phyloP scores from a whole-genome alignment of 92 coral and sea anemone species.

The Umimayanthus kanabou region DNA sequence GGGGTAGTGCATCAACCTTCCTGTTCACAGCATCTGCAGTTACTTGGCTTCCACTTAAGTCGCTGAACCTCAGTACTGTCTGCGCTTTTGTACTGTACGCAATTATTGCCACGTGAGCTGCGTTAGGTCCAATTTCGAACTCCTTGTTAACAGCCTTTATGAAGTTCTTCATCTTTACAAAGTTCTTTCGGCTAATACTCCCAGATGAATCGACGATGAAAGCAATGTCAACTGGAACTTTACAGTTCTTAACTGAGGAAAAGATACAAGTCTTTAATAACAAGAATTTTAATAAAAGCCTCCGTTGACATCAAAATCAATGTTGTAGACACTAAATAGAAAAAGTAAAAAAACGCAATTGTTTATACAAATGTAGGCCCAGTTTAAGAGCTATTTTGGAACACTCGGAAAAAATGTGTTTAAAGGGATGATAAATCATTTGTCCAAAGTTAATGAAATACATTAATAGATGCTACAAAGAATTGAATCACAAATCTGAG shows the following conservation, averaged over 20 bases:
- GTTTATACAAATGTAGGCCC: too few species aligned
- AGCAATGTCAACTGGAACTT: slow-evolving; percentile 7
- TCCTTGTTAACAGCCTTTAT: slow-evolving; percentile 3
- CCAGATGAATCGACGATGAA: slow-evolving; percentile 36
- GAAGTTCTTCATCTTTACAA: slow-evolving; percentile 26
- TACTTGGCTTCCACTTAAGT: slow-evolving; percentile 27
- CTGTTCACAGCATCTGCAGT: slow-evolving; percentile 11
- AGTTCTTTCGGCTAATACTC: slow-evolving; percentile 35
- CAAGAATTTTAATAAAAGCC: too few species aligned
- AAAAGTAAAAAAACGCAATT: too few species aligned
- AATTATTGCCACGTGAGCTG: slow-evolving; percentile 27
- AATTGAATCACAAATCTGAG: too few species aligned
- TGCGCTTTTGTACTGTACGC: slow-evolving; percentile 28
- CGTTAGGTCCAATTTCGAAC: slow-evolving; percentile 18
- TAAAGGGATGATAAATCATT: too few species aligned
- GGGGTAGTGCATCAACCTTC: slow-evolving; percentile 22
- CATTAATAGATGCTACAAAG: too few species aligned
- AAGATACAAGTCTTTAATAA: neutral
- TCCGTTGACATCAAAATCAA: too few species aligned
- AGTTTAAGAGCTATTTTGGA: too few species aligned
- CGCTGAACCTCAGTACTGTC: slow-evolving; percentile 33
- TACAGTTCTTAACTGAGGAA: slow-evolving; percentile 26
- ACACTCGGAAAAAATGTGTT: too few species aligned
- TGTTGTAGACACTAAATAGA: too few species aligned
- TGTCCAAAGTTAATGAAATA: too few species aligned